Conservation (phyloP, 30 jellyfish, hydroid and myxozoan genomes). For the Pseudorhiza aurosa region DNA sequence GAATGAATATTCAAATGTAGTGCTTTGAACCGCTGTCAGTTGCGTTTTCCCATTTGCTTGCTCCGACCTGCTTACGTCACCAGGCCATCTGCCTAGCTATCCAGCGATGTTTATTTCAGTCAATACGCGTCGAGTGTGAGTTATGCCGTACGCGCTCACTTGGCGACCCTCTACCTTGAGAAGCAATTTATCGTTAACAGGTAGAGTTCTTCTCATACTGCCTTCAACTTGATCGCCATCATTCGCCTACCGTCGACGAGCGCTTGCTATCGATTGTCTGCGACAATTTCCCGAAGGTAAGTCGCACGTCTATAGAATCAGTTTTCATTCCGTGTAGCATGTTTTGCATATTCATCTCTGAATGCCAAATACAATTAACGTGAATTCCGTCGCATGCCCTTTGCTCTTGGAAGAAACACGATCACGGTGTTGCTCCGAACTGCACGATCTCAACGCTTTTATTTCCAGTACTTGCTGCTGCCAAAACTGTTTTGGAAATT, state of each 20-base stretch:
- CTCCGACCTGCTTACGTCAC: constrained; percentile 30
- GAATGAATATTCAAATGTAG: constrained; percentile 3
- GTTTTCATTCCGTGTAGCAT: no score
- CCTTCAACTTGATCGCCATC: not conserved
- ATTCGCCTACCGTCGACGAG: not conserved
- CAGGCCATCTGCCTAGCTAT: constrained; percentile 32
- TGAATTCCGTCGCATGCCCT: no score
- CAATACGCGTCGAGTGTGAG: constrained; percentile 22
- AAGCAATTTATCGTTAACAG: not conserved
- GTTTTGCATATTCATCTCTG: no score
- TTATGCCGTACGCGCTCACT: constrained; percentile 1
- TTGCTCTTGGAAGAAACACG: no score
- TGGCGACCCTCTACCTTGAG: not conserved
- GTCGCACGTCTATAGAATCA: no score
- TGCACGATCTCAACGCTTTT: no score
- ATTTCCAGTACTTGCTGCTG: no score
- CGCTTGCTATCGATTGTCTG: no score
- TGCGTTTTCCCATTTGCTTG: constrained; percentile 18
- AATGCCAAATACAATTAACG: no score
- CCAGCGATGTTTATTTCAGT: constrained; percentile 33
- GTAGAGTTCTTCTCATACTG: not conserved
- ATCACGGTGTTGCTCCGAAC: no score
- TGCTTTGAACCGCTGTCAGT: not conserved
- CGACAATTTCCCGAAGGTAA: no score
- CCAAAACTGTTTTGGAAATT: no score